Base-by-base conservation (phyloP, 2,113 vertebrate species). In the Dryoscopus gambensis region DNA sequence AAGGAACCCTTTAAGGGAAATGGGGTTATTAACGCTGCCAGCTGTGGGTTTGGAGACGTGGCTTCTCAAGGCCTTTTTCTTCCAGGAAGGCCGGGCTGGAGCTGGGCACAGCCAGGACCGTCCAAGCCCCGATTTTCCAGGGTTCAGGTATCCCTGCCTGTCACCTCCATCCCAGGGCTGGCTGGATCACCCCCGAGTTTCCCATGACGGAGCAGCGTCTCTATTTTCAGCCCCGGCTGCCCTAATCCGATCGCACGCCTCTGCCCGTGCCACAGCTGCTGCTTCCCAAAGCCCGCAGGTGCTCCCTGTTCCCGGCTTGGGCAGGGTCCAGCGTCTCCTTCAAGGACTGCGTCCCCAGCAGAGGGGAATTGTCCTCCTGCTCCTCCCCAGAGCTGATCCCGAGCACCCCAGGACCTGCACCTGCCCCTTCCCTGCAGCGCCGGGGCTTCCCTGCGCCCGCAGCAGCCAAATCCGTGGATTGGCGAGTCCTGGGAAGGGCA, bases 31-130 rank as follows among this genome's bases (percentile, higher is more conserved):
- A n/a, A 25, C n/a, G 17, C 44, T 31, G 53, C 70, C 25, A 8
- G 1, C 0, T 4, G 49, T 5, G 3, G 22, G 49, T 13, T 64
- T 1, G 3, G 63, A 14, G 55, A 19, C 10, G 5, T 16, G 27
- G 22, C 42, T 30, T 31, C 53, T 65, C 15, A 1, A 12, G 37
- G 40, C 40, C 15, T 57, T 50, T 75, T 27, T 75, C 47, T 87
- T 40, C 15, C 56, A 63, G 89, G 56, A 64, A 27, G 9, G 42
- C 59, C 0, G 1, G 39, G 30, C 68, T 59, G 81, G 42, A 68
- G 52, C 23, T 42, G 33, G 60, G 70, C 67, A 25, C 18, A 27
- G 57, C 57, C 16, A 4, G 50, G 27, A 5, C 24, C 1, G 4
- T 13, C 53, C 75, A 31, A 31, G 27, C 44, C 35, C 42, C 9